phyloP scores from a whole-genome alignment of 2,113 vertebrate genomes.

The Nasalis larvatus region DNA sequence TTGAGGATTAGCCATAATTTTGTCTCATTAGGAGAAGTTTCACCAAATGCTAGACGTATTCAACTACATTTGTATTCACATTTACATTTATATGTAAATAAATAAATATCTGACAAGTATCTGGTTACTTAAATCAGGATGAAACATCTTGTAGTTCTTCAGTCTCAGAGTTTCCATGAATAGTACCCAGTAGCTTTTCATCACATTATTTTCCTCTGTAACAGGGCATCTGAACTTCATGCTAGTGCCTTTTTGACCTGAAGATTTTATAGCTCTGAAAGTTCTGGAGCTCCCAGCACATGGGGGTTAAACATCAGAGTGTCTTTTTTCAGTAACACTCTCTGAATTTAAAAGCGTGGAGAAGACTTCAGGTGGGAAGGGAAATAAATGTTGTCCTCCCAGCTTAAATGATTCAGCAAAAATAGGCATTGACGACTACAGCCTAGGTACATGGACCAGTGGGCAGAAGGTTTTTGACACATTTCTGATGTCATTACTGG shows the following conservation, averaged over 20 bases:
- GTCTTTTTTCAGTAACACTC: background rate
- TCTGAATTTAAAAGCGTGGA: background rate
- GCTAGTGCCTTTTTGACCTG: background rate
- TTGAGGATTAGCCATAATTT: background rate
- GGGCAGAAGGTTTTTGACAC: background rate
- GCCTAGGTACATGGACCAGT: background rate
- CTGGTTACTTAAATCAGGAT: background rate
- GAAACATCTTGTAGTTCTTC: background rate
- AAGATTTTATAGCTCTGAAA: background rate
- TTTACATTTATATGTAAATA: background rate
- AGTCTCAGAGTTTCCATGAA: background rate
- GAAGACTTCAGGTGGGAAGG: background rate
- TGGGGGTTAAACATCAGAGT: background rate
- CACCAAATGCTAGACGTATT: background rate
- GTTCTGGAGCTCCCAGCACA: background rate
- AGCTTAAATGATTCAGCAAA: background rate
- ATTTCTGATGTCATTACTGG: background rate
- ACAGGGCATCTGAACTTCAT: background rate
- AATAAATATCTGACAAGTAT: background rate
- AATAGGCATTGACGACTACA: background rate
- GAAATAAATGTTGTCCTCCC: background rate
- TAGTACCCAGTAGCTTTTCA: background rate
- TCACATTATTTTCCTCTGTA: background rate
- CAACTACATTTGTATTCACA: background rate
- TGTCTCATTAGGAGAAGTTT: background rate